Base-by-base conservation (phyloP, 35 echinoderm and acorn worm species). In the Ophiothrix spiculata region DNA sequence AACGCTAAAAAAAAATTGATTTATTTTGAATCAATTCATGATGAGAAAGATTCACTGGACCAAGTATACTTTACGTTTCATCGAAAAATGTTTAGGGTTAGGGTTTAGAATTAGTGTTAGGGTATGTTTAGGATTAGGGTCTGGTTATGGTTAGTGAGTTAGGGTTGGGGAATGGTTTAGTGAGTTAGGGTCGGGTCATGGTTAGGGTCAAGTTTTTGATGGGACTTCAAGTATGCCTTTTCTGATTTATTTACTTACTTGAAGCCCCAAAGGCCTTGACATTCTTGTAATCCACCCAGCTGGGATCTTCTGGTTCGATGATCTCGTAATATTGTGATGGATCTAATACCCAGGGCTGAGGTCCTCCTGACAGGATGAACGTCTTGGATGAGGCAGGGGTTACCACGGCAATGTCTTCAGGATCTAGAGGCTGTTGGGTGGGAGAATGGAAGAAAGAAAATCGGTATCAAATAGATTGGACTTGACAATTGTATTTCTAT, bases 311-410 rank as follows among this genome's bases (percentile, higher is more conserved):
- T 15, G 84, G 80, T 23, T 35, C 39, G 19, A 97, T 79, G 33
- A 12, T 90, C 74, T 91, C 87, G 80, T 87, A 97, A 56, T 97
- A 97, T 4, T 75, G 84, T 8, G 91, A 88, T 19, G 95, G 88
- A 39, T 93, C 95, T 12, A 97, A 88, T 37, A 97, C 91, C 95
- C 91, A 93, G 1, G 95, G 91, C 33, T 88, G 91, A 21, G 94
- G 94, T n/a, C 91, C 95, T 73, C 95, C 91, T 33, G 88, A 56
- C 23, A 97, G 77, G 12, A 93, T 85, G 19, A 97, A 76, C 49
- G 84, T 88, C 77, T 91, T 97, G 35, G 95, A 93, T 40, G 95
- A 84, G 12, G 88, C 95, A 33, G 80, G 88, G 10, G 86, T 84
- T 4, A 97, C 95, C 13, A 97, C 86, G 32, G 95, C 95, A 31